Base-by-base conservation (phyloP, 2,113 vertebrate species). In the Chionodraco myersi region DNA sequence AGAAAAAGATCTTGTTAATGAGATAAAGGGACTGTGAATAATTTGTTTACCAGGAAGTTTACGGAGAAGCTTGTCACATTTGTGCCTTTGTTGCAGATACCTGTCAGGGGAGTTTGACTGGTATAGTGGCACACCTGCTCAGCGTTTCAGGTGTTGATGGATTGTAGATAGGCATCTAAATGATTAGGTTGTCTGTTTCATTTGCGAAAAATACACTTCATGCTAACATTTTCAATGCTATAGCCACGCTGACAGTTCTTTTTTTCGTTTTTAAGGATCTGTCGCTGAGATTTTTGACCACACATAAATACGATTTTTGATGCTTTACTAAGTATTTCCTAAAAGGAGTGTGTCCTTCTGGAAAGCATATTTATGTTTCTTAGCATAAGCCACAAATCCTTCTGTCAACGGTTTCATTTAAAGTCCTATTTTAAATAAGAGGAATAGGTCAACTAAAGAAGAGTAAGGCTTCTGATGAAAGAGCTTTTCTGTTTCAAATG, bases 21-120 rank as follows among this genome's bases (percentile, higher is more conserved):
- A 77, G 51, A 18, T 10, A 52, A 47, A 30, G 56, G 8, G 16
- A 21, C 36, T 44, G 1, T 62, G 41, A 10, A 44, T 67, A 41
- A 23, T 59, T 52, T 36, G 13, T 70, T 13, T 66, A 76, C 51
- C 41, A 4, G 41, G 62, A 54, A 72, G 62, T 8, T 23, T 3
- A 18, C 18, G 36, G 23, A n/a, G 12, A 15, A n/a, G 44, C 9
- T 9, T 2, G 4, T 57, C 68, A 26, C 62, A 60, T 34, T 62
- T 47, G 7, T 72, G 30, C 26, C 75, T 71, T 75, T 59, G 71
- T 77, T 62, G 12, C 45, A 61, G 53, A 18, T 89, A 87, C 74
- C 65, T 65, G 89, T 82, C 60, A 36, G 78, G 74, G 79, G 63
- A 86, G 88, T 89, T 74, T 69, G 60, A 74, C 80, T 11, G 34